Percentiles rank a stretch among this genome's conserved stretches.
phyloP scores from a whole-genome alignment of 2,888 invertebrate species.

The Bruchidius siliquastri region DNA sequence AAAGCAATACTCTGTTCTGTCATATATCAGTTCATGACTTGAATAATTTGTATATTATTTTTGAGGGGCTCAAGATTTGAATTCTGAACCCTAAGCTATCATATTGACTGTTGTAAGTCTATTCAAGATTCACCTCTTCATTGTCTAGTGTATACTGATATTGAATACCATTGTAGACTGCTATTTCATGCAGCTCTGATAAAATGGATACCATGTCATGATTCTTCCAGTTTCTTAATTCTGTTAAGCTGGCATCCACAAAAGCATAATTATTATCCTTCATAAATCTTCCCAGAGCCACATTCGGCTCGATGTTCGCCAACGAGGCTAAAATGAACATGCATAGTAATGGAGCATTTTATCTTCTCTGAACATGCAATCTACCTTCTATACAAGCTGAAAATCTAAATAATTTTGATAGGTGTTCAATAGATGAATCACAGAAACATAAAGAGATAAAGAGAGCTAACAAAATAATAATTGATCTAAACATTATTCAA shows the following conservation, averaged over 20 bases:
- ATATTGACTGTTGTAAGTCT: too few species aligned
- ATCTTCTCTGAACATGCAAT: constrained; percentile 8
- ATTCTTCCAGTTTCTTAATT: background rate
- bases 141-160: constrained; percentile 28
- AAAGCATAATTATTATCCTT: background rate
- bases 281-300: background rate
- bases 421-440: constrained; percentile 4
- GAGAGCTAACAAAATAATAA: background rate
- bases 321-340: background rate
- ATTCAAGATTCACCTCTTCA: constrained; percentile 29
- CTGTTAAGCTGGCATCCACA: background rate
- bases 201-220: constrained; percentile 10
- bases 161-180: constrained; percentile 28
- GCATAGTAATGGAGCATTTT: too few species aligned
- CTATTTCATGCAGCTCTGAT: constrained; percentile 29
- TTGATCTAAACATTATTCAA: background rate
- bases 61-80: background rate
- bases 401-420: constrained; percentile 1
- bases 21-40: too few species aligned
- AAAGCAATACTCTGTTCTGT: too few species aligned
- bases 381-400: constrained; percentile 11
- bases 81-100: too few species aligned
- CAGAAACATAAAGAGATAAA: background rate
- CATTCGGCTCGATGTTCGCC: background rate
- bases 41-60: background rate